Percentiles rank a stretch among this genome's conserved stretches.
phyloP scores from a whole-genome alignment of 2,888 invertebrate genomes.

The Parascotia fuliginaria region DNA sequence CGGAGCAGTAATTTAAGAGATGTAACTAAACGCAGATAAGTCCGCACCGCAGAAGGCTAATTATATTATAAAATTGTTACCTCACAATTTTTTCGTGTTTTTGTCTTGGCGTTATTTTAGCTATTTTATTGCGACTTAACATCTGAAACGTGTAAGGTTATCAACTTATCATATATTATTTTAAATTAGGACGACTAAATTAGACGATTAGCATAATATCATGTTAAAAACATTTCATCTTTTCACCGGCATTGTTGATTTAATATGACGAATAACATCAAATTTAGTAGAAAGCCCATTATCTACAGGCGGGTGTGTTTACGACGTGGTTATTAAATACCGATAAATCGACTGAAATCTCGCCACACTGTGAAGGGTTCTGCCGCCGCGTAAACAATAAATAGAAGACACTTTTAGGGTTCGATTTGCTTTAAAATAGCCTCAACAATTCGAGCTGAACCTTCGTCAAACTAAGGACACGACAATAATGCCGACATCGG shows the following conservation, averaged over 20 bases:
- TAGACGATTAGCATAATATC: no score
- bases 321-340: slow-evolving; percentile 43
- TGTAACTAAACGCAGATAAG: no score
- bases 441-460: slow-evolving; percentile 70
- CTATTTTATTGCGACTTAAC: no score
- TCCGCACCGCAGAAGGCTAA: no score
- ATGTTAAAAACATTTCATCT: background rate
- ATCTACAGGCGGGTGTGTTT: slow-evolving; percentile 12
- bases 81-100: no score
- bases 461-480: slow-evolving; percentile 78
- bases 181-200: no score
- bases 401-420: slow-evolving; percentile 56
- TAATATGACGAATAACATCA: slow-evolving; percentile 12
- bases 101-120: no score
- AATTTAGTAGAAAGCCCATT: slow-evolving; percentile 24
- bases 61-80: no score
- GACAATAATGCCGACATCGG: slow-evolving; percentile 73
- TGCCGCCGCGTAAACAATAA: slow-evolving; percentile 60
- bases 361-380: slow-evolving; percentile 43
- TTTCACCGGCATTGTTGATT: slow-evolving; percentile 1
- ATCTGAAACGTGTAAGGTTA: no score
- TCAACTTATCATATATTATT: no score
- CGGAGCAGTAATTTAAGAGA: no score
- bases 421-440: slow-evolving; percentile 69
- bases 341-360: slow-evolving; percentile 46